A percentile compares a stretch with the other conserved stretches of the same genome.
Evolutionary conservation across 2,888 invertebrate species (phyloP).

Genomic region (Plutella xylostella): DNA sequence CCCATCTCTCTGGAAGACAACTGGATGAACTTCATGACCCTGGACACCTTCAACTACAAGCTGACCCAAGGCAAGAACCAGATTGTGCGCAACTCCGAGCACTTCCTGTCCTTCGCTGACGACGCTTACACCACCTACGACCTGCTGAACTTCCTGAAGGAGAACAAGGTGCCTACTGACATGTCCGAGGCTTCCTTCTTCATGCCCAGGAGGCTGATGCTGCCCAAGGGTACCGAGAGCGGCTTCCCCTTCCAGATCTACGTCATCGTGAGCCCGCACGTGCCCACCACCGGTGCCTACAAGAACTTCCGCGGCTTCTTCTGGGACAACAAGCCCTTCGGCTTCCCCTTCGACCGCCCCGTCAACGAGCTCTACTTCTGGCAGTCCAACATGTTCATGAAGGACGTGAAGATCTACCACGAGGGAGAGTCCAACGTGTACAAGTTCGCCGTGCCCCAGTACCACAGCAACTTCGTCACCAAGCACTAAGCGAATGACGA

Average conservation of each 20-base stretch:
- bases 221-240: conserved; percentile 68
- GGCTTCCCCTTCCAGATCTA: conserved; percentile 66
- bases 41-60: conserved; percentile 42
- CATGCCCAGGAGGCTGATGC: conserved; percentile 66
- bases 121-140: conserved; percentile 68
- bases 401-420: conserved; percentile 69
- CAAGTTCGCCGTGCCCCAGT: conserved; percentile 30
- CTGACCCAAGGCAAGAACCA: conserved; percentile 66
- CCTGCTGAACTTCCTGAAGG: conserved; percentile 61
- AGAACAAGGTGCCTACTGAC: conserved; percentile 21
- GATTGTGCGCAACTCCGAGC: conserved; percentile 66
- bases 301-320: conserved; percentile 37
- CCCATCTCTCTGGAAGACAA: conserved; percentile 31
- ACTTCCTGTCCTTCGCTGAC: conserved; percentile 63
- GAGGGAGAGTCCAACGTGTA: conserved; percentile 42
- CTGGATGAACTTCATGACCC: conserved; percentile 21
- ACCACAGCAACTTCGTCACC: conserved; percentile 17
- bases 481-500: no score
- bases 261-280: conserved; percentile 56
- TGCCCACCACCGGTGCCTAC: conserved; percentile 29
- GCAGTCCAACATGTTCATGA: conserved; percentile 71
- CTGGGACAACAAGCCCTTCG: conserved; percentile 50
- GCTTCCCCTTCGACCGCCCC: conserved; percentile 58
- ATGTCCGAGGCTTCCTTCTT: conserved; percentile 58
- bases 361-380: conserved; percentile 48